Conservation (phyloP, 2,888 invertebrate species). For the Coleophora flavipennella region DNA sequence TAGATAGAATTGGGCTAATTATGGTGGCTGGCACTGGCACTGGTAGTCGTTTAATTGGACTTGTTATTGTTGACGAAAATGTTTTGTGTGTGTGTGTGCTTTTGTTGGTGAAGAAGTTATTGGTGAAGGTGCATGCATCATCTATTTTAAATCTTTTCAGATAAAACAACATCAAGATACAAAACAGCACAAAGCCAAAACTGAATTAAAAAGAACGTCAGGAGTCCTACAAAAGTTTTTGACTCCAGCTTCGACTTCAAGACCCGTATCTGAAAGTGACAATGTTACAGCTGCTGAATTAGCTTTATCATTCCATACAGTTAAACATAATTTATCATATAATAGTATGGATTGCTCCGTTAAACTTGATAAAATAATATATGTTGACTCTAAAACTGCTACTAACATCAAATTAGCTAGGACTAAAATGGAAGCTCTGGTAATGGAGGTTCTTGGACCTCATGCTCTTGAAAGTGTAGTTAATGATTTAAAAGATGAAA, state of each 20-base stretch:
- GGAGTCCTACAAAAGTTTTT: constrained; percentile 9
- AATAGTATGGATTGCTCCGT: constrained; percentile 22
- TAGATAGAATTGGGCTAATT: too few relatives aligned
- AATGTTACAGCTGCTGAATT: constrained; percentile 15
- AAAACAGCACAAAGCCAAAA: constrained; percentile 10
- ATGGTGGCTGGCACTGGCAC: too few relatives aligned
- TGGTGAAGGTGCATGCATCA: too few relatives aligned
- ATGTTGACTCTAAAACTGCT: constrained; percentile 16
- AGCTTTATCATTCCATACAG: constrained; percentile 21
- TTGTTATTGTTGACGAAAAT: too few relatives aligned
- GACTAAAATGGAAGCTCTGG: constrained; percentile 23
- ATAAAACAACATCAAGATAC: constrained; percentile 12
- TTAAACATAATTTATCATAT: constrained; percentile 26
- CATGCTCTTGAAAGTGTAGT: constrained; percentile 13
- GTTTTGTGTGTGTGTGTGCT: too few relatives aligned
- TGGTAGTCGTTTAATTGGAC: too few relatives aligned
- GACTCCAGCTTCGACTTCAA: constrained; percentile 6
- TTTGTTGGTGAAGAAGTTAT: too few relatives aligned
- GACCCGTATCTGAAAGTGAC: constrained; percentile 5
- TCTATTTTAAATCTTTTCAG: constrained; percentile 6
- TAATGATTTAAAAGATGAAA: constrained; percentile 20
- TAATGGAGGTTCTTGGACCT: constrained; percentile 20
- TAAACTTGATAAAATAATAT: constrained; percentile 18
- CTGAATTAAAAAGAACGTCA: constrained; percentile 10
- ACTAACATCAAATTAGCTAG: constrained; percentile 14